Evolutionary conservation across 2,797 vertebrate genomes (phyloP), one percentile per base, ranked within the genome.

Genomic region (Natrix natrix): DNA sequence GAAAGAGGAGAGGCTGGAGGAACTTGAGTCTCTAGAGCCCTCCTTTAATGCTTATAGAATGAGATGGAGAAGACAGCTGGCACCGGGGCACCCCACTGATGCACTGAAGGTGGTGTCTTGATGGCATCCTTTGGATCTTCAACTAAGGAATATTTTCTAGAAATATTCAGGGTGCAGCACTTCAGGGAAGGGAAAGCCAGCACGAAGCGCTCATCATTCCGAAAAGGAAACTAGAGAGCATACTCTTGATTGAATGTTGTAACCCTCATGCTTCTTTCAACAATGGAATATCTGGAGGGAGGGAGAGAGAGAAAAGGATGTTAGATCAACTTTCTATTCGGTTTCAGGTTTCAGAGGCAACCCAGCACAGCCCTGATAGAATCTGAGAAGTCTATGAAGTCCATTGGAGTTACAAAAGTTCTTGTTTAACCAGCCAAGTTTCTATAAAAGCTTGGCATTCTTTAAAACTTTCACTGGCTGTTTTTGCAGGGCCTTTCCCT

Each of bases 241-340:
- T 96, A 96, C 94, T 96, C 95, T 52, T 91, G 92, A 93, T 89
- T 89, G 89, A 94, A 74, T 43, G 92, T 59, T 90, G 95, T 94
- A 95, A 94, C 94, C 95, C 97, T 99, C 98, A 99, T 94, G 99
- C 98, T 97, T 99, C 99, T 97, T 99, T 99, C 97, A 99, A 91
- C 95, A 99, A 97, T 1, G 99, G 99, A 97, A 99, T 99, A 98
- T 99, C 99, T 99, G 97, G 78, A 5, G 48, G 24, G 74, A 16
- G 55, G 63, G 48, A n/a, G 16, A 52, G 43, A 60, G 7, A 63
- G 55, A 56, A 83, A 56, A 20, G 5, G 74, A 61, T 8, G 26
- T 91, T 93, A 89, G 63, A 66, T 13, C 48, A 57, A 24, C 5
- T 61, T 86, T 48, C 4, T 74, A 63, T 86, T 89, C 7, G 12